Evolutionary conservation across 1,140 invertebrate genomes (phyloP), one percentile per base, ranked within the genome.

Genomic region (Cydia pomonella): DNA sequence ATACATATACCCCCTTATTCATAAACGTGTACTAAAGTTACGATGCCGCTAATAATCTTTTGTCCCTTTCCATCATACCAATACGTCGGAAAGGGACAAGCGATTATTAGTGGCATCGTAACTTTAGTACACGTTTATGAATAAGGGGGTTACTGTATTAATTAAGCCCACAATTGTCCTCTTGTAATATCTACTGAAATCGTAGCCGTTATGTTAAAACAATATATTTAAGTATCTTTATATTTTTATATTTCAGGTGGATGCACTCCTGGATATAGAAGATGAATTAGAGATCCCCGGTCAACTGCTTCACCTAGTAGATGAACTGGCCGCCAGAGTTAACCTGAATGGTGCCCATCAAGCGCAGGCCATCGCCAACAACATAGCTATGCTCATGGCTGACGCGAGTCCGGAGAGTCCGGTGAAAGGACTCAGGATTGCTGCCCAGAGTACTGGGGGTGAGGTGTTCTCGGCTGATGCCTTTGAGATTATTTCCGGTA

Each of bases 311-410:
- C 84, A 86, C 13, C 74, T 92, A 38, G 79, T 93, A 33, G 93
- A 93, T 18, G 76, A 76, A 13, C 74, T 93, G 7, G 90, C 90
- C 0, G 75, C 82, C 0, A 82, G 87, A 1, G 75, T 92, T 18
- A 50, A 85, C n/a, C 78, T 93, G 16, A 84, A 84, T 16, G 86
- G 86, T 1, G 79, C 86, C 0, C 66, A 75, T 2, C 80, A 73
- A 0, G 86, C 76, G 0, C 64, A 77, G 0, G 73, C 85, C 0
- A 81, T 93, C 1, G 73, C 89, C 21, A 75, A 80, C 16, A 93
- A 93, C 50, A 86, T 93, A 1, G 93, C 92, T 1, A 75, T 93
- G 33, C 62, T 93, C n/a, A 80, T 93, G 21, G 87, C 89, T 1
- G 84, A 92, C 33, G 82, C 87, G 1, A 75, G 78, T 0, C 85